Conservation (phyloP, 2,113 vertebrate species). For the Colinus virginianus region DNA sequence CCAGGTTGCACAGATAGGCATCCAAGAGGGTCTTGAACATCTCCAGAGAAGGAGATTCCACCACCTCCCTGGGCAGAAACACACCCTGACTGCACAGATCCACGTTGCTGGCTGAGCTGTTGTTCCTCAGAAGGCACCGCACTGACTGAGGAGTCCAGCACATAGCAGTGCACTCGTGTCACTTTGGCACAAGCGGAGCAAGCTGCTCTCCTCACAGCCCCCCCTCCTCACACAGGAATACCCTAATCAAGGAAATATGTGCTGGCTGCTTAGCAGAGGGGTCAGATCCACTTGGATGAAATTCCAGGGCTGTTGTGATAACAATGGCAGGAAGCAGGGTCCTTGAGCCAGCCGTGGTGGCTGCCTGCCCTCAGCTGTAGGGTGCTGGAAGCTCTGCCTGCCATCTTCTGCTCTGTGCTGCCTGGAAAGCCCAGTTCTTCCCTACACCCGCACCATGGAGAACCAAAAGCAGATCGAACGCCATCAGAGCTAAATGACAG, state of each 20-base stretch:
- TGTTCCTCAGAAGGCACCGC: not conserved
- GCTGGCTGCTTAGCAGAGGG: slow-evolving; percentile 66
- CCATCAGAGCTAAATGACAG: slow-evolving; percentile 38
- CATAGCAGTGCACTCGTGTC: not conserved
- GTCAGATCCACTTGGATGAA: slow-evolving; percentile 82
- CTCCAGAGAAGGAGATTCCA: too few species aligned
- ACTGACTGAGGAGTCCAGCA: not conserved
- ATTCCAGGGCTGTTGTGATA: slow-evolving; percentile 73
- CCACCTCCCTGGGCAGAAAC: not conserved
- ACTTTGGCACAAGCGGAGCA: not conserved
- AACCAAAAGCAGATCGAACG: not conserved
- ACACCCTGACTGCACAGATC: not conserved
- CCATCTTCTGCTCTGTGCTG: slow-evolving; percentile 3
- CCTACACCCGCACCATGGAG: slow-evolving; percentile 17
- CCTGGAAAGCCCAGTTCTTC: slow-evolving; percentile 64
- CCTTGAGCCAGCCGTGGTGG: slow-evolving; percentile 28
- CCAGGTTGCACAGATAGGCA: too few species aligned
- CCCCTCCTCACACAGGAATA: slow-evolving; percentile 71
- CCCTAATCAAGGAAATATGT: slow-evolving; percentile 79
- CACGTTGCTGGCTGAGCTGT: not conserved
- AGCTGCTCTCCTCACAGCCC: not conserved
- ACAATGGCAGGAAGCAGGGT: slow-evolving; percentile 81
- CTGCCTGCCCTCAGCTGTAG: not conserved
- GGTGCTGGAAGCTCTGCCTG: slow-evolving; percentile 62
- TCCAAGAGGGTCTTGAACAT: too few species aligned